These are phyloP conservation scores for Allophyes oxyacanthae DNA, from an alignment of 2,888 invertebrate species.

Conservation along the genomic window DNA sequence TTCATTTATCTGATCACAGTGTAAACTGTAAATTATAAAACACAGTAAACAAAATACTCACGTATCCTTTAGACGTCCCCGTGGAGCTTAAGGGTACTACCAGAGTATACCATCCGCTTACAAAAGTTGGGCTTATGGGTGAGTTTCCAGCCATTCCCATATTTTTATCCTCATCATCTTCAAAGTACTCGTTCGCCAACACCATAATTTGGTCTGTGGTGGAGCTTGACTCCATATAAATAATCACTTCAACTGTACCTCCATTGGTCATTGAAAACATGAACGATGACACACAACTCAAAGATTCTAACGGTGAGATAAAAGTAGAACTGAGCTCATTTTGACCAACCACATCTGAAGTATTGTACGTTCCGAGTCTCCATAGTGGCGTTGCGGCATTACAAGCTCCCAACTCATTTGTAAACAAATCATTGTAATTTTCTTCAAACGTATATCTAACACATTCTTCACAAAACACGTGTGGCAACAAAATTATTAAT, in stretches of 20 bases:
- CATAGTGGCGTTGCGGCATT: slow-evolving; percentile 47
- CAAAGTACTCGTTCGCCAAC: slow-evolving; percentile 53
- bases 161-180: slow-evolving; percentile 33
- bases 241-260: slow-evolving; percentile 67
- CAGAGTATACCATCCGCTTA: slow-evolving; percentile 55
- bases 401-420: slow-evolving; percentile 53
- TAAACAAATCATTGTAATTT: slow-evolving; percentile 60
- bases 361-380: slow-evolving; percentile 58
- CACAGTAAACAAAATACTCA: background rate
- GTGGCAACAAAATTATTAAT: slow-evolving; percentile 40
- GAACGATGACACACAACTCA: slow-evolving; percentile 60
- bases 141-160: slow-evolving; percentile 26
- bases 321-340: slow-evolving; percentile 57
- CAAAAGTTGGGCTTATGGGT: background rate
- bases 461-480: slow-evolving; percentile 63
- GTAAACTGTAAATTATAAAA: no score
- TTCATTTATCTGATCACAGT: no score
- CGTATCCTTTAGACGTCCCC: slow-evolving; percentile 12
- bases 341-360: slow-evolving; percentile 48
- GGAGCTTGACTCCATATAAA: slow-evolving; percentile 60
- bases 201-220: slow-evolving; percentile 60
- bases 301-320: slow-evolving; percentile 50
- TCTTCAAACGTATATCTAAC: slow-evolving; percentile 68
- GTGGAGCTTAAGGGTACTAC: slow-evolving; percentile 13
- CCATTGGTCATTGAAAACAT: slow-evolving; percentile 58